Evolutionary conservation across 2,888 invertebrate genomes (phyloP).

Genomic region (Dinocampus coccinellae): DNA sequence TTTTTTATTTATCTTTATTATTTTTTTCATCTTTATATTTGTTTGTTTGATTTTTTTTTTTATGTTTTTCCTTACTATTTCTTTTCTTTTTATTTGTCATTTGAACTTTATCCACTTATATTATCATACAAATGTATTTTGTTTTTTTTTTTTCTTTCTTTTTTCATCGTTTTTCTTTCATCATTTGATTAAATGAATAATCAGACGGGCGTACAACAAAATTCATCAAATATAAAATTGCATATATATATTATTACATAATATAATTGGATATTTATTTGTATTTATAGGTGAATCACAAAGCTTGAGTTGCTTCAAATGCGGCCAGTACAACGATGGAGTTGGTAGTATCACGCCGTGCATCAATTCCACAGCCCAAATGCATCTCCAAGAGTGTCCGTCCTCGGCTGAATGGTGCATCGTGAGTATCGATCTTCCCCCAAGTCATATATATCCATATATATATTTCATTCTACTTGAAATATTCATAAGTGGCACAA

Average conservation of each 20-base stretch:
- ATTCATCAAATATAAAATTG: too few relatives aligned
- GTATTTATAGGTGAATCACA: slow-evolving; percentile 64
- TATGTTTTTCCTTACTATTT: too few relatives aligned
- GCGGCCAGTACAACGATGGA: slow-evolving; percentile 88
- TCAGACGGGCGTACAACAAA: too few relatives aligned
- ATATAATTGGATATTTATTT: background rate
- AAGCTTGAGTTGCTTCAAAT: slow-evolving; percentile 79
- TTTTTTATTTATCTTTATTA: background rate
- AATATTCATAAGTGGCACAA: slow-evolving; percentile 35
- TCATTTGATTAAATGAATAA: too few relatives aligned
- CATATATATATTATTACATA: background rate
- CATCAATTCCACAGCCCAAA: slow-evolving; percentile 78
- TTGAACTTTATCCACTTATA: too few relatives aligned
- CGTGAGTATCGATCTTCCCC: slow-evolving; percentile 73
- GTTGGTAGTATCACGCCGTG: slow-evolving; percentile 89
- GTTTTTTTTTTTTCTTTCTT: too few relatives aligned
- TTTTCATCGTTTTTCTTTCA: too few relatives aligned
- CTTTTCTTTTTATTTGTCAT: too few relatives aligned
- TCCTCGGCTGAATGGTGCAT: slow-evolving; percentile 78
- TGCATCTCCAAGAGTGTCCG: slow-evolving; percentile 80
- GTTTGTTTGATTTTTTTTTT: background rate
- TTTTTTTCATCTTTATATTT: background rate
- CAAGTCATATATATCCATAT: slow-evolving; percentile 3
- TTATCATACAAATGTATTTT: too few relatives aligned
- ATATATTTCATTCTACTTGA: slow-evolving; percentile 22